Evolutionary conservation across 2,113 vertebrate genomes (phyloP).

Genomic region (Pheucticus melanocephalus): DNA sequence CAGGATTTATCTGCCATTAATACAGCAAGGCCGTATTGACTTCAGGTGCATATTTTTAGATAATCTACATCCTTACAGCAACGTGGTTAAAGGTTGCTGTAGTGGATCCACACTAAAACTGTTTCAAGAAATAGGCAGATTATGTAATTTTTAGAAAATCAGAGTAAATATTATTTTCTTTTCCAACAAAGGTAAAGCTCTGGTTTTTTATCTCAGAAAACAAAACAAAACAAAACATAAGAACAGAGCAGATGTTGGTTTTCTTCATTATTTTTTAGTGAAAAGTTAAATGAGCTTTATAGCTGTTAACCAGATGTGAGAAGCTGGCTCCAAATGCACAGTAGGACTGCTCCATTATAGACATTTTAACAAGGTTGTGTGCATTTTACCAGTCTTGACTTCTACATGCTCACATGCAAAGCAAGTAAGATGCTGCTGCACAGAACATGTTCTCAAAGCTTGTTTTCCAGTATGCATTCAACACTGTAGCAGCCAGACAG

Average conservation of each 20-base stretch:
- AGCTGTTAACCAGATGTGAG: neutral
- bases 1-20: neutral
- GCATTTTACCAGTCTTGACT: neutral
- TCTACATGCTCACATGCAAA: neutral
- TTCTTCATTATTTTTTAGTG: neutral
- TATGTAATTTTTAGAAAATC: neutral
- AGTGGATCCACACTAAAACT: neutral
- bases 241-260: neutral
- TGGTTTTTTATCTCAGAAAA: neutral
- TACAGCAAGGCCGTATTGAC: neutral
- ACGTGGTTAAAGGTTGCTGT: neutral
- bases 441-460: neutral
- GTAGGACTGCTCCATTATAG: neutral
- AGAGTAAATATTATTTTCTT: neutral
- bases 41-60: neutral
- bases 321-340: neutral
- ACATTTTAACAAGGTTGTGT: neutral
- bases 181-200: neutral
- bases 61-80: neutral
- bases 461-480: neutral
- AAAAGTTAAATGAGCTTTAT: neutral
- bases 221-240: neutral
- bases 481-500: neutral
- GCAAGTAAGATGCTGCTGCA: neutral
- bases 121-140: neutral